A percentile compares a stretch with the other conserved stretches of the same genome.
Evolutionary conservation across 2,888 invertebrate species (phyloP).

Genomic region (Apotomis betuletana): DNA sequence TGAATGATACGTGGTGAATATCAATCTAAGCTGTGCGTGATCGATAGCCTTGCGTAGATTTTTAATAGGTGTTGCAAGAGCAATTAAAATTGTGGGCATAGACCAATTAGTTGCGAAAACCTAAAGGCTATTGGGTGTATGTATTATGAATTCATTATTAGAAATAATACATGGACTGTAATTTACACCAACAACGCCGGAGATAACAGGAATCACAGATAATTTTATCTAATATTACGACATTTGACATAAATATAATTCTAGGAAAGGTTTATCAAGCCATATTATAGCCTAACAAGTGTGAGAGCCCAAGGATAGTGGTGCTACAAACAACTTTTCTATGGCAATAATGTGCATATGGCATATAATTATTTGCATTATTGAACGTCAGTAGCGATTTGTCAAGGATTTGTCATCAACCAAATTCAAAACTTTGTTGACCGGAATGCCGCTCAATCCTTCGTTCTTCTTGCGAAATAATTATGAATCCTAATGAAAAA

Average conservation of each 20-base stretch:
- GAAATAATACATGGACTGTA: neutral
- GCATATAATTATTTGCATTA: too few relatives aligned
- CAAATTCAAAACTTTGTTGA: too few relatives aligned
- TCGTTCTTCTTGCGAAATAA: too few relatives aligned
- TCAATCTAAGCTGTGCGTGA: slow-evolving; percentile 28
- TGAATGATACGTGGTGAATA: slow-evolving; percentile 17
- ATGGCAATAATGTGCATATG: too few relatives aligned
- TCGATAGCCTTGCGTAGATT: slow-evolving; percentile 31
- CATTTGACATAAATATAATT: neutral
- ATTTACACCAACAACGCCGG: neutral
- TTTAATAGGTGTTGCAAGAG: slow-evolving; percentile 35
- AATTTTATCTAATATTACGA: neutral
- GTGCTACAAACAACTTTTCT: too few relatives aligned
- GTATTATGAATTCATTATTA: slow-evolving; percentile 28
- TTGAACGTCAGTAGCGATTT: too few relatives aligned
- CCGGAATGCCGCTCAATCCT: too few relatives aligned
- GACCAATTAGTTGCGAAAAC: slow-evolving; percentile 36
- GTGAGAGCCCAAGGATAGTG: too few relatives aligned
- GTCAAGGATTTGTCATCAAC: too few relatives aligned
- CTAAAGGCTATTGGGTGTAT: slow-evolving; percentile 19
- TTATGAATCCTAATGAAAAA: too few relatives aligned
- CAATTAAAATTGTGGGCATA: slow-evolving; percentile 37
- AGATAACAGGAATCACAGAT: neutral
- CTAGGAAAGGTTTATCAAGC: neutral
- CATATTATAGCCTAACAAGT: neutral